phyloP scores from a whole-genome alignment of 2,797 vertebrate species.

The Distichodus sexfasciatus region DNA sequence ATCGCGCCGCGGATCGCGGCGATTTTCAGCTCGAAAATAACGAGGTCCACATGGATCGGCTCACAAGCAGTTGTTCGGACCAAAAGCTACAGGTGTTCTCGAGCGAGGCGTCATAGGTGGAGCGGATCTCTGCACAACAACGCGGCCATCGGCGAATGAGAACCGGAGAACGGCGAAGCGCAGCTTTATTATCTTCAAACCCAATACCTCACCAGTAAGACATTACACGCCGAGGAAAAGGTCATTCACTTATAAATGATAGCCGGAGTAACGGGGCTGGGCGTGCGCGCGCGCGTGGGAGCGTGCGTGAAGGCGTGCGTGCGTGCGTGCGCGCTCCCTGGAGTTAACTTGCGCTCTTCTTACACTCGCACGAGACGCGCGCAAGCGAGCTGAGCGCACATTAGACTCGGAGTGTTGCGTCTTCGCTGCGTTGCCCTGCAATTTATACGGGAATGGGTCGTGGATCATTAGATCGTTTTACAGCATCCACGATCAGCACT shows the following conservation, averaged over 20 bases:
- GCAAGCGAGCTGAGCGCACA: background rate
- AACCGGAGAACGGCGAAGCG: slow-evolving; percentile 73
- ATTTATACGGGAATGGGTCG: no score
- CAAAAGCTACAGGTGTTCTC: slow-evolving; percentile 86
- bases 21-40: slow-evolving; percentile 75
- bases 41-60: slow-evolving; percentile 77
- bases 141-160: slow-evolving; percentile 75
- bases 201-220: slow-evolving; percentile 82
- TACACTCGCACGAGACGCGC: background rate
- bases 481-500: no score
- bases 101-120: slow-evolving; percentile 43
- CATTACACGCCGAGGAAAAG: slow-evolving; percentile 76
- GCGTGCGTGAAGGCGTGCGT: slow-evolving; percentile 42
- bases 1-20: slow-evolving; percentile 65
- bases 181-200: slow-evolving; percentile 77
- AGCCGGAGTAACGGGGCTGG: slow-evolving; percentile 60
- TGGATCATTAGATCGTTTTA: no score
- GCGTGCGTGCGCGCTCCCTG: slow-evolving; percentile 51
- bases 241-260: slow-evolving; percentile 82
- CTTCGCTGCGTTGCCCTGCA: no score
- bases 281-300: slow-evolving; percentile 45
- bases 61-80: slow-evolving; percentile 58
- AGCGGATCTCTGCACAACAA: slow-evolving; percentile 65
- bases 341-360: no score
- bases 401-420: no score